Evolutionary conservation across 2,113 vertebrate species (phyloP).

Genomic region (Glaucidium brasilianum): DNA sequence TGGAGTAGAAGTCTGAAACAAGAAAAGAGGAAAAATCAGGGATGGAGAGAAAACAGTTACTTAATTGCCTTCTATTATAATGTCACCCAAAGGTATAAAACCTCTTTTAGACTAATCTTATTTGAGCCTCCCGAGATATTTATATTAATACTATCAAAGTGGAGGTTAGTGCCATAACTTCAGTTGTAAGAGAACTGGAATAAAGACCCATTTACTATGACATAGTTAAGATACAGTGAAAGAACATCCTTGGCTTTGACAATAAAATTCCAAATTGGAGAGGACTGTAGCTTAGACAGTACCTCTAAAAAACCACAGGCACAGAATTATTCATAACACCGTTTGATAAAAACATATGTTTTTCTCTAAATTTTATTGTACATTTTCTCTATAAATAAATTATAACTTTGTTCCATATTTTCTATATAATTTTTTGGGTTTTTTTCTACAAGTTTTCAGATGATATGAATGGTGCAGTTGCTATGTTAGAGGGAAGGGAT

Average conservation of each 20-base stretch:
- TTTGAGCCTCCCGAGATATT: neutral
- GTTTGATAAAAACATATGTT: neutral
- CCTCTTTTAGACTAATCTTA: neutral
- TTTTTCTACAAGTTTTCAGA: neutral
- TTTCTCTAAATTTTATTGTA: neutral
- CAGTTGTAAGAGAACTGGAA: neutral
- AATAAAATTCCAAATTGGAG: neutral
- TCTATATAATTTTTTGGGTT: neutral
- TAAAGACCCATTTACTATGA: neutral
- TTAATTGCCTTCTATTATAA: neutral
- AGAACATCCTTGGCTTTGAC: neutral
- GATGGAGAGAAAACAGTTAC: neutral
- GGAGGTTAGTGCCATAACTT: neutral
- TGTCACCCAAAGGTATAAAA: neutral
- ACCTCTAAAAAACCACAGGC: neutral
- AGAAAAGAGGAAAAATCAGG: neutral
- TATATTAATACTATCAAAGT: neutral
- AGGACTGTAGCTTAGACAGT: neutral
- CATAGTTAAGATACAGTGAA: neutral
- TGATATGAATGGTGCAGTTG: accelerated
- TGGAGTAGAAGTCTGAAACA: neutral
- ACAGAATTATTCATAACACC: neutral
- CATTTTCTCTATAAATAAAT: neutral
- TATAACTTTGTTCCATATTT: neutral
- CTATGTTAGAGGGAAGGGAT: neutral